Evolutionary conservation across 1,140 invertebrate genomes (phyloP), one percentile per base, ranked within the genome.

Genomic region (Aphelinus atriplicis): DNA sequence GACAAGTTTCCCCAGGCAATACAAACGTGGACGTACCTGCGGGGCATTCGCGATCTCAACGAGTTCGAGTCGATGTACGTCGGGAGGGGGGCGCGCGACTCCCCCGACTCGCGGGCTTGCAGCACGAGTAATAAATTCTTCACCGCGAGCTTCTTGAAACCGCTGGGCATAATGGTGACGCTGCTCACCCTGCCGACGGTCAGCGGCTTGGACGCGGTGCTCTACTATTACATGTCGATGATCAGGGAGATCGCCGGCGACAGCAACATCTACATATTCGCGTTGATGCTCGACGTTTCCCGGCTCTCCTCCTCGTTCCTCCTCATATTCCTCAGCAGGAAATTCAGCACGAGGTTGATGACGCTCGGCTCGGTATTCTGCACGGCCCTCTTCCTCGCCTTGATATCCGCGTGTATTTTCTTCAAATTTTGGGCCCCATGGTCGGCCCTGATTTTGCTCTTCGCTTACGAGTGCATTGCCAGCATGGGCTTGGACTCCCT

Each of bases 201-300:
- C 73, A 89, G 90, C 7, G 92, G 92, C 0, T 87, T 91, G 0
- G 93, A 94, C 81, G 92, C 92, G 1, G 88, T 95, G 1, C 91
- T 91, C 61, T 95, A 94, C 83, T 95, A 94, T 81, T 91, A 92
- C 1, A 92, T 94, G 42, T 86, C 89, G 51, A 92, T 92, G 77
- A 89, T 90, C 80, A 85, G 89, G 68, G 87, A 90, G 53, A 86
- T 90, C 2, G 82, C 91, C 2, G 89, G 87, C 2, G 84, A 84
- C 42, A 84, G 89, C 0, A 77, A 93, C 78, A 90, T 90, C 53
- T 91, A 92, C 74, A 72, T 90, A 47, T 90, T 89, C 0, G 92
- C 92, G 77, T 85, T 94, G 7, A 84, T 93, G 3, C 88, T 95
- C 62, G 94, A 94, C 79, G 80, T 88, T n/a, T 89, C 94, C 51